A percentile compares a stretch with the other conserved stretches of the same genome.
These are phyloP conservation scores for Mizuhopecten yessoensis DNA, from an alignment of 1,140 invertebrate species.

Conservation along the genomic window DNA sequence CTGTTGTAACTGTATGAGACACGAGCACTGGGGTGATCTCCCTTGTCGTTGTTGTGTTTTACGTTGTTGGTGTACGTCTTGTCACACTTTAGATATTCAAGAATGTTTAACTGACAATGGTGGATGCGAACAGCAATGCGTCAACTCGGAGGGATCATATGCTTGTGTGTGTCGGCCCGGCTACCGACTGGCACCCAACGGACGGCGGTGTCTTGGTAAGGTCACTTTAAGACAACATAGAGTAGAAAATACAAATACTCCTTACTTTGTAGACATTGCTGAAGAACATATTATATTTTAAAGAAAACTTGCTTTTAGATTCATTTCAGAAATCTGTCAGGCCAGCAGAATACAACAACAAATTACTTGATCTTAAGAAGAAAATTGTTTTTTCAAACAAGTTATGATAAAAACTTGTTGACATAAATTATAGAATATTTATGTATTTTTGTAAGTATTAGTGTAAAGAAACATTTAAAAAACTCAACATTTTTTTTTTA, in stretches of 20 bases:
- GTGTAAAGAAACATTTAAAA: too few species aligned
- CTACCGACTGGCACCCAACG: slow-evolving; percentile 86
- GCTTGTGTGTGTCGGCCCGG: slow-evolving; percentile 92
- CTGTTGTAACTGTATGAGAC: not conserved
- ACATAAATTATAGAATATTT: too few species aligned
- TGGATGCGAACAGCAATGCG: slow-evolving; percentile 87
- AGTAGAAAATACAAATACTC: not conserved
- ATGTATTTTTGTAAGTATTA: too few species aligned
- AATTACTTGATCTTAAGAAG: too few species aligned
- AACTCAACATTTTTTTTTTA: too few species aligned
- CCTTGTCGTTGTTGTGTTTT: slow-evolving; percentile 29
- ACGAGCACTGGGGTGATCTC: not conserved
- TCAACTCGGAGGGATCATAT: slow-evolving; percentile 95
- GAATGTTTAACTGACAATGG: slow-evolving; percentile 93
- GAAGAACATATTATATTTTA: not conserved
- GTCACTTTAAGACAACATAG: not conserved
- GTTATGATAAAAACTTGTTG: too few species aligned
- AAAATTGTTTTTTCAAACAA: too few species aligned
- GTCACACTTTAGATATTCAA: slow-evolving; percentile 88
- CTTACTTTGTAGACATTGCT: not conserved
- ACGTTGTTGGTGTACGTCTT: not conserved
- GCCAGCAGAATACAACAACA: too few species aligned
- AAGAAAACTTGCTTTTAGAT: too few species aligned
- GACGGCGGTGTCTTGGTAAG: slow-evolving; percentile 85
- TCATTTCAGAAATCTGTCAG: too few species aligned